Percentiles rank a stretch among this genome's conserved stretches.
These are phyloP conservation scores for Drosophila infuscata DNA, from an alignment of 2,888 invertebrate species.

Conservation along the genomic window DNA sequence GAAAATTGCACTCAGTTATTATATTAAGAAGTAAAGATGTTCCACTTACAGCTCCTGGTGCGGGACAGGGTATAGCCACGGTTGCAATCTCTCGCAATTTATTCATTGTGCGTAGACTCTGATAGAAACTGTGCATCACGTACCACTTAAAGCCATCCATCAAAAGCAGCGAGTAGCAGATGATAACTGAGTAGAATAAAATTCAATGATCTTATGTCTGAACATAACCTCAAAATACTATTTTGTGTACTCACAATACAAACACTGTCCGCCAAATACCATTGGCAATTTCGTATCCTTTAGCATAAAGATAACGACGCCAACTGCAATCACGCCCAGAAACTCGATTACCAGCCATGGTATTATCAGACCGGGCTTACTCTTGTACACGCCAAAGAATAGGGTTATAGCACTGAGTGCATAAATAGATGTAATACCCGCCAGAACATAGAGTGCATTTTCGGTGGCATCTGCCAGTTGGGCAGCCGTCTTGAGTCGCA, in stretches of 20 bases:
- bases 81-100: slow-evolving; percentile 85
- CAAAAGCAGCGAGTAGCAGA: slow-evolving; percentile 76
- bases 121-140: slow-evolving; percentile 83
- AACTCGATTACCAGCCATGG: slow-evolving; percentile 84
- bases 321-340: slow-evolving; percentile 74
- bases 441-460: slow-evolving; percentile 77
- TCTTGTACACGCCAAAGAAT: slow-evolving; percentile 83
- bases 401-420: slow-evolving; percentile 82
- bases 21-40: not conserved
- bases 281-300: slow-evolving; percentile 77
- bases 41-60: slow-evolving; percentile 83
- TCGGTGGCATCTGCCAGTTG: slow-evolving; percentile 83
- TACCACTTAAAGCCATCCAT: slow-evolving; percentile 84
- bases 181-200: slow-evolving; percentile 63
- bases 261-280: slow-evolving; percentile 80
- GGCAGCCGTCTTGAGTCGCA: slow-evolving; percentile 81
- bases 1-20: not conserved
- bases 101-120: slow-evolving; percentile 83
- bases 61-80: slow-evolving; percentile 85
- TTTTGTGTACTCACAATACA: slow-evolving; percentile 77
- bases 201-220: not conserved
- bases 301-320: slow-evolving; percentile 76
- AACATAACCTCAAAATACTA: not conserved
- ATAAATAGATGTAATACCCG: slow-evolving; percentile 77
- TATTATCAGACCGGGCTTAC: slow-evolving; percentile 82